phyloP scores from a whole-genome alignment of 2,797 vertebrate species.

The Siniperca obscura region DNA sequence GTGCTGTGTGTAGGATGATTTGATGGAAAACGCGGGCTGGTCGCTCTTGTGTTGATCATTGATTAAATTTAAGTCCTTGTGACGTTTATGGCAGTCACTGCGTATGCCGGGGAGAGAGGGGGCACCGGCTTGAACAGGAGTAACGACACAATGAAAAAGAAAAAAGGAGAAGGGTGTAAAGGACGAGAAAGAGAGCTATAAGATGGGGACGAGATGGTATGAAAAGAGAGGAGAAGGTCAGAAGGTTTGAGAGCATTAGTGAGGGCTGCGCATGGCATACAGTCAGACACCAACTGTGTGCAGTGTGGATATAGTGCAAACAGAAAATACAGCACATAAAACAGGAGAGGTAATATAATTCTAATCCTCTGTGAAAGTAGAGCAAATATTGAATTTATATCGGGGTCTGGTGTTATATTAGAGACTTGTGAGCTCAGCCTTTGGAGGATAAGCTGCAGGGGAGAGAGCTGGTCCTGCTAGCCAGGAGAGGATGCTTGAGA shows the following conservation, averaged over 20 bases:
- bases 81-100: conserved; percentile 67
- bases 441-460: conserved; percentile 53
- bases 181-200: conserved; percentile 13
- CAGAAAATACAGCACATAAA: conserved; percentile 22
- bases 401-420: conserved; percentile 12
- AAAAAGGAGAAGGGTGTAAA: not conserved
- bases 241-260: conserved; percentile 35
- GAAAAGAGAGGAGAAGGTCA: conserved; percentile 49
- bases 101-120: conserved; percentile 19
- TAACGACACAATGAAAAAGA: conserved; percentile 23
- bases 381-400: conserved; percentile 27
- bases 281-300: conserved; percentile 11
- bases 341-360: conserved; percentile 7
- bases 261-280: conserved; percentile 8
- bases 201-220: conserved; percentile 30
- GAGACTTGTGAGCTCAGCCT: conserved; percentile 37
- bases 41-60: conserved; percentile 82
- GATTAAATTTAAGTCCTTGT: conserved; percentile 88
- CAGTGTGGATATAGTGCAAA: conserved; percentile 17
- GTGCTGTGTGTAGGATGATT: conserved; percentile 70
- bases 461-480: conserved; percentile 42
- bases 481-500: conserved; percentile 69
- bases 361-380: conserved; percentile 9
- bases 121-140: conserved; percentile 22
- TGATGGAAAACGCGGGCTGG: conserved; percentile 85